A percentile compares a stretch with the other conserved stretches of the same genome.
Evolutionary conservation across 1,140 invertebrate genomes (phyloP).

Genomic region (Apis cerana): DNA sequence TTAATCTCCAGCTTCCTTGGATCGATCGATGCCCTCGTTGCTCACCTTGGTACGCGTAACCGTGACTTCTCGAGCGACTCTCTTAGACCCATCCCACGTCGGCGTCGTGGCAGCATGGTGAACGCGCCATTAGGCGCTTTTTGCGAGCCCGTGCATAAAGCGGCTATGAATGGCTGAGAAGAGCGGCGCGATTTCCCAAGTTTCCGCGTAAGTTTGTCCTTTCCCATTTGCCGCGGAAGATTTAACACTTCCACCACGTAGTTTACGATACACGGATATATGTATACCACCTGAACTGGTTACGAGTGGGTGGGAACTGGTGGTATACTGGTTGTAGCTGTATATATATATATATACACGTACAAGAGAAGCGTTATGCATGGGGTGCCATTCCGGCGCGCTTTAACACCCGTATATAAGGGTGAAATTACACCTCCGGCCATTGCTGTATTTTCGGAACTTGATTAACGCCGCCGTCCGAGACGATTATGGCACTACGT

Average conservation of each 20-base stretch:
- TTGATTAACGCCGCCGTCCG: slow-evolving; percentile 68
- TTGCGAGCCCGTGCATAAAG: slow-evolving; percentile 47
- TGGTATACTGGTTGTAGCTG: slow-evolving; percentile 24
- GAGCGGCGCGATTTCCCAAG: slow-evolving; percentile 68
- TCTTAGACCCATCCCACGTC: background rate
- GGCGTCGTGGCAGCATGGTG: background rate
- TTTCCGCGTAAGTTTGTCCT: slow-evolving; percentile 69
- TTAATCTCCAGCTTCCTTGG: too few species aligned
- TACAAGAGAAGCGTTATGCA: slow-evolving; percentile 61
- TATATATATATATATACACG: slow-evolving; percentile 23
- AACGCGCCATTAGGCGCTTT: slow-evolving; percentile 46
- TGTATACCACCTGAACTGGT: slow-evolving; percentile 56
- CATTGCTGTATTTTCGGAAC: slow-evolving; percentile 71
- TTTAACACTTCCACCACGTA: slow-evolving; percentile 70
- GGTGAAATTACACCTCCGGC: slow-evolving; percentile 67
- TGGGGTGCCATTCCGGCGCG: slow-evolving; percentile 70
- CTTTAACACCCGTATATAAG: slow-evolving; percentile 71
- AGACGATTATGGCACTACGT: slow-evolving; percentile 63
- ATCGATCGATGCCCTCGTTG: background rate
- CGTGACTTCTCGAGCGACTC: background rate
- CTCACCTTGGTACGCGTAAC: background rate
- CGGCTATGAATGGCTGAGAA: slow-evolving; percentile 47
- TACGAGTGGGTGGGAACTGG: slow-evolving; percentile 59
- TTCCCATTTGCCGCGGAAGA: slow-evolving; percentile 70
- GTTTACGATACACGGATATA: slow-evolving; percentile 68